Percentiles rank a stretch among this genome's conserved stretches.
phyloP scores from a whole-genome alignment of 2,888 invertebrate genomes.

The Acleris cristana region DNA sequence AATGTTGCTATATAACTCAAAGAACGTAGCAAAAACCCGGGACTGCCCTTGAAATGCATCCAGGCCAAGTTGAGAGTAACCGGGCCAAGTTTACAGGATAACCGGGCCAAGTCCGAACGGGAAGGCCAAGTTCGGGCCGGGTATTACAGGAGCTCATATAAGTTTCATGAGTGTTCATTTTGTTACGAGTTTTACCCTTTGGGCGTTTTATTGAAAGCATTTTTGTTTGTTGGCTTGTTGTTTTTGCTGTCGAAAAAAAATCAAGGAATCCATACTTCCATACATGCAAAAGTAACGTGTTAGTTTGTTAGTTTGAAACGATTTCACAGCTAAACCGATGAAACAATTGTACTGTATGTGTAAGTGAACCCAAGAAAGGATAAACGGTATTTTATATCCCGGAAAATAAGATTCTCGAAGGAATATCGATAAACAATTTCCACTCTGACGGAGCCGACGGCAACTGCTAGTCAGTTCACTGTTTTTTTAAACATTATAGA shows the following conservation, averaged over 20 bases:
- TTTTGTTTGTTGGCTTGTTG: not conserved
- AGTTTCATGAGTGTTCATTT: constrained; percentile 1
- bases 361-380: no score
- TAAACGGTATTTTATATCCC: no score
- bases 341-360: no score
- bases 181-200: not conserved
- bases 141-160: not conserved
- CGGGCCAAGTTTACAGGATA: constrained; percentile 29
- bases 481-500: no score
- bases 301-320: no score
- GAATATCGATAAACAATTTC: no score
- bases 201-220: not conserved
- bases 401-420: no score
- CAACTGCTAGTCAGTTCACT: no score
- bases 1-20: not conserved
- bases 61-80: constrained; percentile 17
- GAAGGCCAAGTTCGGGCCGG: constrained; percentile 18
- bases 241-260: not conserved
- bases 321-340: no score
- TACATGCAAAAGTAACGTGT: no score
- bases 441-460: no score
- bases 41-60: constrained; percentile 22
- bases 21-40: not conserved
- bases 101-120: constrained; percentile 13
- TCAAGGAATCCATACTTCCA: no score